Conservation (phyloP, 2,113 vertebrate genomes). For the Stomatorhinus ivindoensis region DNA sequence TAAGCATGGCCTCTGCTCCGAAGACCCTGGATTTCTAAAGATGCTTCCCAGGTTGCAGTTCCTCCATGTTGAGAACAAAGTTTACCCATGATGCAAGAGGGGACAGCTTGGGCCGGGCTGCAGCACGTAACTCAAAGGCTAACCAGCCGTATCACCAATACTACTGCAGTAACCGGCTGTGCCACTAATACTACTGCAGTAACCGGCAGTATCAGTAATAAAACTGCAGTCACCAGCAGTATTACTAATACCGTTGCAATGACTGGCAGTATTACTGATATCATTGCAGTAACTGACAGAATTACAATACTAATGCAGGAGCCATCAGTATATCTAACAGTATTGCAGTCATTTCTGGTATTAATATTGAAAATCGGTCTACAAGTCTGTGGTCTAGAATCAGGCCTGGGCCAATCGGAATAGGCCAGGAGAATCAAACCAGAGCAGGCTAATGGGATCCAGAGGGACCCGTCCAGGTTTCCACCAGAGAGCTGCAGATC, state of each 20-base stretch:
- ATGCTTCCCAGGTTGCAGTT: not conserved
- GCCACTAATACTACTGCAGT: not conserved
- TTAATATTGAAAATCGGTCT: not conserved
- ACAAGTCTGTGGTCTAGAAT: not conserved
- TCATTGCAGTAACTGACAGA: not conserved
- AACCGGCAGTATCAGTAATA: not conserved
- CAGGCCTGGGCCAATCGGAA: not conserved
- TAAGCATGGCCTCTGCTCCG: not conserved
- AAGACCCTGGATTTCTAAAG: not conserved
- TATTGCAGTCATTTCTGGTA: not conserved
- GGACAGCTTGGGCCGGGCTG: not conserved
- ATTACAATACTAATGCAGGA: not conserved
- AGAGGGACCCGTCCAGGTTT: not conserved
- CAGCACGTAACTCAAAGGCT: not conserved
- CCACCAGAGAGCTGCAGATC: not conserved
- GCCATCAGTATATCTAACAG: not conserved
- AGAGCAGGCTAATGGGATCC: not conserved
- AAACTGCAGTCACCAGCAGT: not conserved
- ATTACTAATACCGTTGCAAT: not conserved
- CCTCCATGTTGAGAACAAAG: not conserved
- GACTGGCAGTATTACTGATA: not conserved
- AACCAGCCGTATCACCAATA: not conserved
- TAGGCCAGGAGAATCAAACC: not conserved
- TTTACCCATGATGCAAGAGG: constrained; percentile 4
- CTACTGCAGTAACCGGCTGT: not conserved